Evolutionary conservation across 2,888 invertebrate species (phyloP).

Genomic region (Syrista parreyssii): DNA sequence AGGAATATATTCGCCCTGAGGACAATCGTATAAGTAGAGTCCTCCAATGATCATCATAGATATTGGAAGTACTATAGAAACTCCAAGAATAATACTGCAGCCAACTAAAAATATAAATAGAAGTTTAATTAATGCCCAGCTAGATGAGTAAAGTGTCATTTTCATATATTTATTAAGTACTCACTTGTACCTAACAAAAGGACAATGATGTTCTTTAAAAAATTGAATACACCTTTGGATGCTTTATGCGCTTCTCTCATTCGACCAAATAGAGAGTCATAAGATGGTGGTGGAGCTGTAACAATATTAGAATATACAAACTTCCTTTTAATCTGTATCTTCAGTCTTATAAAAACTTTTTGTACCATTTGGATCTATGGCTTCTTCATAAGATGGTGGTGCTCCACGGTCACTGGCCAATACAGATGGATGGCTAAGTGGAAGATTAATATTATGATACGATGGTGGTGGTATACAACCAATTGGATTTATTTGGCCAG

Average conservation of each 20-base stretch:
- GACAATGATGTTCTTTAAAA: constrained; percentile 72
- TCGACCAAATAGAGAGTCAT: constrained; percentile 75
- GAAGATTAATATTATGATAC: constrained; percentile 51
- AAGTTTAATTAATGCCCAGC: not conserved
- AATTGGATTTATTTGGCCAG: constrained; percentile 39
- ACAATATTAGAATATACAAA: constrained; percentile 21
- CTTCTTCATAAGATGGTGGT: constrained; percentile 74
- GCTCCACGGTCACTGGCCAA: constrained; percentile 63
- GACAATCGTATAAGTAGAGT: constrained; percentile 74
- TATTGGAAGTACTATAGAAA: constrained; percentile 74
- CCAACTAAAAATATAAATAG: constrained; percentile 69
- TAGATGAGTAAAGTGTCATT: not conserved
- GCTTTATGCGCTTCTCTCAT: constrained; percentile 73
- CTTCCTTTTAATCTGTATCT: not conserved
- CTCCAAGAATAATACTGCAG: constrained; percentile 73
- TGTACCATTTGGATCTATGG: constrained; percentile 72
- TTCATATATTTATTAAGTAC: constrained; percentile 43
- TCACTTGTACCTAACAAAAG: constrained; percentile 74
- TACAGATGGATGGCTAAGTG: constrained; percentile 45
- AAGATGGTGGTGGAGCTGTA: constrained; percentile 74
- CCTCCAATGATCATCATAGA: constrained; percentile 77
- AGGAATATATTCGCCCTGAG: constrained; percentile 75
- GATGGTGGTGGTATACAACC: constrained; percentile 55
- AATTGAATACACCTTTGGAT: constrained; percentile 72
- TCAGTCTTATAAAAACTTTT: not conserved